A percentile compares a stretch with the other conserved stretches of the same genome.
These are phyloP conservation scores for Cerastis rubricosa DNA, from an alignment of 2,888 invertebrate species.

Conservation along the genomic window DNA sequence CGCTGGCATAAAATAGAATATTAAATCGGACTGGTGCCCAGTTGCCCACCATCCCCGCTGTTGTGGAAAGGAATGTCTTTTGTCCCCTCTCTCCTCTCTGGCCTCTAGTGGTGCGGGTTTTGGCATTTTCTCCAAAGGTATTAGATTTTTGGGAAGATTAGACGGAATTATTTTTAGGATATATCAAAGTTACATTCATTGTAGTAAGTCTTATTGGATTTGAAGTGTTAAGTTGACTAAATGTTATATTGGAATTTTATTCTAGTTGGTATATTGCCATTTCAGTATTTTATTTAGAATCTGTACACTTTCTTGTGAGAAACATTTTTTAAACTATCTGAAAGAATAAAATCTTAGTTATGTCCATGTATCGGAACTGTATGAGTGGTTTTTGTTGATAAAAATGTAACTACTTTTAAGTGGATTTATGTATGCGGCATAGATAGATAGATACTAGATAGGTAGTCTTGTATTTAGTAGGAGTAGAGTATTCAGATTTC, in stretches of 20 bases:
- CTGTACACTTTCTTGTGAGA: neutral
- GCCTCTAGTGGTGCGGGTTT: slow-evolving; percentile 33
- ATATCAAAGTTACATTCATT: neutral
- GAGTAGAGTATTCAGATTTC: neutral
- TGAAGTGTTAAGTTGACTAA: neutral
- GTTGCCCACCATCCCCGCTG: slow-evolving; percentile 57
- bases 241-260: neutral
- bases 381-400: neutral
- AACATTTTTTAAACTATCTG: neutral
- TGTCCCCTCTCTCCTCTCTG: slow-evolving; percentile 47
- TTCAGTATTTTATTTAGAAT: neutral
- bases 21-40: slow-evolving; percentile 85
- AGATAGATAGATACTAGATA: neutral
- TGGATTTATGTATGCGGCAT: too few species aligned
- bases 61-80: slow-evolving; percentile 75
- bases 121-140: slow-evolving; percentile 26
- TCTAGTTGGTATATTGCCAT: neutral
- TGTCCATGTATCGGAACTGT: neutral
- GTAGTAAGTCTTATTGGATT: neutral
- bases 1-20: slow-evolving; percentile 89
- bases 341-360: neutral
- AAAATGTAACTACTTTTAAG: neutral
- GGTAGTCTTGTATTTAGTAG: neutral
- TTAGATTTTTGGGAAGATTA: slow-evolving; percentile 31
- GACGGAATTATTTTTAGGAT: neutral